Evolutionary conservation across 2,888 invertebrate species (phyloP), one percentile per base, ranked within the genome.

Genomic region (Morpho deidamia): DNA sequence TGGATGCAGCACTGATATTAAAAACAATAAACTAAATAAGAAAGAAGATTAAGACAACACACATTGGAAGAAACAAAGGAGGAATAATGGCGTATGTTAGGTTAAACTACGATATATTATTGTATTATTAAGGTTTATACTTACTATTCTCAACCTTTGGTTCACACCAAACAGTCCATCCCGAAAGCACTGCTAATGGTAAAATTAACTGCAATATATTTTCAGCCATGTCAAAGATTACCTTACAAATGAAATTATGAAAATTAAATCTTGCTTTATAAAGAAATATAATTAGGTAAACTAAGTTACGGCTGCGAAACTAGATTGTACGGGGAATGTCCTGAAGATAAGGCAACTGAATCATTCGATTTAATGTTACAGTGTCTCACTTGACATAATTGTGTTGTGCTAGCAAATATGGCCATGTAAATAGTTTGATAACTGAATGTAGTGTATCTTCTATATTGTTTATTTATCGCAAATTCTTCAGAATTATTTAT

Each of bases 301-400:
- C 40, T 47, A 38, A 46, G 32, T 38, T 8, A 7, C 11, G 34
- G 23, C 8, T 23, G 11, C 39, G 11, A 32, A 47, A 44, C 23
- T 12, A 44, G 11, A 39, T n/a, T 9, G 8, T 44, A 8, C 7
- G 10, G 32, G 51, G 39, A 32, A 11, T 38, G 42, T 14, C 44
- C 38, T 10, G 39, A 32, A 33, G 39, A 51, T 51, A 51, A 51
- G 33, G 12, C 11, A 11, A 39, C n/a, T 51, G 44, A 51, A 44
- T 51, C 39, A 39, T 39, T 38, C 11, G 32, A 38, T 33, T 51
- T 11, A 39, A 33, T 10, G 44, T 33, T 11, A 11, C 12, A 39
- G 11, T 44, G n/a, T n/a, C 32, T 47, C 46, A 46, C 37, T 46
- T 47, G 33, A 48, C 40, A 41, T 32, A 34, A 12, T 34, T 48